Conservation (phyloP, 2,797 vertebrate genomes). For the Mergus octosetaceus region DNA sequence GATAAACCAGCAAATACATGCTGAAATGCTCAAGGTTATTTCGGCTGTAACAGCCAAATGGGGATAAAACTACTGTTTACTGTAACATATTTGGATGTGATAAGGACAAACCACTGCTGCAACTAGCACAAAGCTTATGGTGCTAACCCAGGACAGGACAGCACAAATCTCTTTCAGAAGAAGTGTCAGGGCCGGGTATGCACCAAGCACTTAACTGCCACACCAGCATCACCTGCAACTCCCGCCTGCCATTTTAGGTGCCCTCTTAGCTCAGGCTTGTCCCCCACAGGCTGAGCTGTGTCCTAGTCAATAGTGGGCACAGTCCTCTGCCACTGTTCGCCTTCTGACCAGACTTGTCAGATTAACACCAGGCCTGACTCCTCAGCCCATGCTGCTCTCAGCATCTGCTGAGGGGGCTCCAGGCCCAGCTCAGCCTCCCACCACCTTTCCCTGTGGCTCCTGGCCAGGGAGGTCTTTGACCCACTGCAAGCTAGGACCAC, state of each 20-base stretch:
- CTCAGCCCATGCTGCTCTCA: rapidly evolving
- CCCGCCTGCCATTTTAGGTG: not conserved
- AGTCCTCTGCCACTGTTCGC: not conserved
- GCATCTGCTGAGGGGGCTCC: not conserved
- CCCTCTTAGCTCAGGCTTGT: not conserved
- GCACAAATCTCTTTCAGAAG: not conserved
- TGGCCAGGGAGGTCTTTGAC: rapidly evolving
- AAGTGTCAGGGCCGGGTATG: rapidly evolving
- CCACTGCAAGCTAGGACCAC: rapidly evolving
- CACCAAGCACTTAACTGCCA: not conserved
- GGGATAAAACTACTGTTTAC: not conserved
- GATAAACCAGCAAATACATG: not conserved
- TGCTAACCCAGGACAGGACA: not conserved
- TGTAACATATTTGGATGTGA: not conserved
- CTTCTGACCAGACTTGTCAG: not conserved
- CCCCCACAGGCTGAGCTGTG: not conserved
- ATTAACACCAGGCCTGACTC: rapidly evolving
- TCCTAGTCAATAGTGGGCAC: not conserved
- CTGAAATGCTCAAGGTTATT: conserved; percentile 32
- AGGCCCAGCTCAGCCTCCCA: rapidly evolving
- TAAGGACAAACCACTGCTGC: not conserved
- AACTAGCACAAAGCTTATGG: rapidly evolving
- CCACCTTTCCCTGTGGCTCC: not conserved
- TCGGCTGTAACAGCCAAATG: not conserved
- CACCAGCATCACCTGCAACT: rapidly evolving